Evolutionary conservation across 2,113 vertebrate genomes (phyloP).

Genomic region (Todiramphus chloris): DNA sequence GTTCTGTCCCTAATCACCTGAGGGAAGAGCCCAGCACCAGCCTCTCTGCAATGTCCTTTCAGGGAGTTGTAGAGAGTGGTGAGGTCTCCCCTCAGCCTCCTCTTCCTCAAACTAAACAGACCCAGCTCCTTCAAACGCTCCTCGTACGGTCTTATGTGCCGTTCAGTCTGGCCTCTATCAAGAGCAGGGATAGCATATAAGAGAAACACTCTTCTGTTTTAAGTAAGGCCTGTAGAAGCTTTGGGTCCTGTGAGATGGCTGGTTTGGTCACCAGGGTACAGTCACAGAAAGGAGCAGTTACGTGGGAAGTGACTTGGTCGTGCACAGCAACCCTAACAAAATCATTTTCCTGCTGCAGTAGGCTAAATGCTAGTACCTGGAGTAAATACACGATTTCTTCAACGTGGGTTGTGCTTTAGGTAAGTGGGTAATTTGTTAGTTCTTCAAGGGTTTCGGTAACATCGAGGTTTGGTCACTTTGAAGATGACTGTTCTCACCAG

Average conservation of each 20-base stretch:
- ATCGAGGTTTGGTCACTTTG: rapidly evolving
- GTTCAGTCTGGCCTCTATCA: background rate
- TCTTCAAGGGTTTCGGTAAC: background rate
- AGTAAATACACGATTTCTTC: background rate
- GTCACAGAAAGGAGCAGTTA: background rate
- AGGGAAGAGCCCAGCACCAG: too few relatives aligned
- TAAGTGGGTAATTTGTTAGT: background rate
- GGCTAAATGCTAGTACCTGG: background rate
- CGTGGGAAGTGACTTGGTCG: background rate
- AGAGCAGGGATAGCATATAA: background rate
- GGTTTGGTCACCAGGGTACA: background rate
- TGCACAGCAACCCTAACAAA: background rate
- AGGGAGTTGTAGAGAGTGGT: too few relatives aligned
- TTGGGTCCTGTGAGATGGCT: background rate
- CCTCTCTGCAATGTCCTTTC: too few relatives aligned
- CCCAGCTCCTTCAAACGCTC: too few relatives aligned
- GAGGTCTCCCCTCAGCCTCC: too few relatives aligned
- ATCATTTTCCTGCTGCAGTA: background rate
- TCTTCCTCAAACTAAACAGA: too few relatives aligned
- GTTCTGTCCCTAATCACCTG: too few relatives aligned
- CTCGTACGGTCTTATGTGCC: background rate
- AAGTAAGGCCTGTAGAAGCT: background rate
- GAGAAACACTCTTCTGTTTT: background rate
- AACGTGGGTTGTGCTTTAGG: background rate
- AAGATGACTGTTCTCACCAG: background rate